Evolutionary conservation across 2,113 vertebrate genomes (phyloP).

Genomic region (Lagopus leucura): DNA sequence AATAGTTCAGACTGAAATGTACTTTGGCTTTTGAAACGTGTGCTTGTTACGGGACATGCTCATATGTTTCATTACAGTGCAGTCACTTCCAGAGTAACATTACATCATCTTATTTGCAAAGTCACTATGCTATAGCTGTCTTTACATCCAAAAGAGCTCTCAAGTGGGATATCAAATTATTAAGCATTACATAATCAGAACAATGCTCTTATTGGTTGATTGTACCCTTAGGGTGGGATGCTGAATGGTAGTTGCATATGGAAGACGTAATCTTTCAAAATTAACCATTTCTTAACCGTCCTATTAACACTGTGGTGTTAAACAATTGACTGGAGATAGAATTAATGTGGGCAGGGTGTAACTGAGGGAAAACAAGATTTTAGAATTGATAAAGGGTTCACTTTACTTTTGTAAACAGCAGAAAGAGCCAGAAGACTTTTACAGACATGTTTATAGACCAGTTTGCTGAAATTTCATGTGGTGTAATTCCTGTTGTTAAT

Average conservation of each 20-base stretch:
- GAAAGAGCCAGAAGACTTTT: neutral
- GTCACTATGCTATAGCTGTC: conserved; percentile 26
- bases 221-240: conserved; percentile 40
- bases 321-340: neutral
- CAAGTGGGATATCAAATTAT: conserved; percentile 52
- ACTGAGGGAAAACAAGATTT: neutral
- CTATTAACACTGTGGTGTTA: neutral
- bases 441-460: neutral
- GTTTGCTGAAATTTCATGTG: conserved; percentile 12
- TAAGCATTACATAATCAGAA: conserved; percentile 58
- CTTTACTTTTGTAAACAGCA: neutral
- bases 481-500: conserved; percentile 16
- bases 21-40: neutral
- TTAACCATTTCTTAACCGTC: conserved; percentile 33
- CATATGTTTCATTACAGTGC: neutral
- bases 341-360: neutral
- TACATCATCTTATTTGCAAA: conserved; percentile 48
- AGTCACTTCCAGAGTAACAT: neutral
- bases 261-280: conserved; percentile 18
- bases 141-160: conserved; percentile 30
- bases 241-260: conserved; percentile 19
- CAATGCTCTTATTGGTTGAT: conserved; percentile 35
- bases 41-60: neutral
- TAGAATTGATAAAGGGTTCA: neutral
- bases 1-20: neutral